These are phyloP conservation scores for Bos taurus DNA, from an alignment of 2,113 vertebrate genomes.

Conservation along the genomic window ARS-UCD2.0 NC_037334.1:60160001-60160500, in stretches of 20 bases:
- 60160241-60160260: not conserved
- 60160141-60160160: not conserved
- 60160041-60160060: not conserved
- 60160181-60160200: rapidly evolving
- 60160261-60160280: conserved; percentile 10
- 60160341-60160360: not conserved
- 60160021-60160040: not conserved
- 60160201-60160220: not conserved
- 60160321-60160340: not conserved
- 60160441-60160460: rapidly evolving
- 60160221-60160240: not conserved
- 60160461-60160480: not conserved
- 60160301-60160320: not conserved
- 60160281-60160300: not conserved
- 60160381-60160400: not conserved
- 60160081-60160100: not conserved
- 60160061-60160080: not conserved
- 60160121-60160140: not conserved
- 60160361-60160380: not conserved
- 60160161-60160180: not conserved
- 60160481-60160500: not conserved
- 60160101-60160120: not conserved
- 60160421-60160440: not conserved
- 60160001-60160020: not conserved
- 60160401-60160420: not conserved